These are phyloP conservation scores for Lates calcarifer DNA, from an alignment of 2,113 vertebrate species.

Conservation along the genomic window DNA sequence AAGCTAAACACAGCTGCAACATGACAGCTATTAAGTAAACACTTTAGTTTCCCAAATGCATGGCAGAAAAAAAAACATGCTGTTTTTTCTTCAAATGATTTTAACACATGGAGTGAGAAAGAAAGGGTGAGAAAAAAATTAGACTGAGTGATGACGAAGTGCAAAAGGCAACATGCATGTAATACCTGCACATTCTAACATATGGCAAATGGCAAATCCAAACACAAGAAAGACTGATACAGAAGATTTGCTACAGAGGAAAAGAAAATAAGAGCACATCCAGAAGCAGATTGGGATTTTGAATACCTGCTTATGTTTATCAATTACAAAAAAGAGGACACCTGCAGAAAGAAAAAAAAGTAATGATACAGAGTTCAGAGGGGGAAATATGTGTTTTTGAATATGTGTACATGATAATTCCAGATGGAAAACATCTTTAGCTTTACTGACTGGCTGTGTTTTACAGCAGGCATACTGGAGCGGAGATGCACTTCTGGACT, in stretches of 20 bases:
- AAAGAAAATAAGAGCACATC: conserved; percentile 1
- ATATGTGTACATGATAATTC: neutral
- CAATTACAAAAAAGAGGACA: conserved; percentile 14
- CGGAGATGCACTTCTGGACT: neutral
- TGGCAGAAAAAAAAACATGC: neutral
- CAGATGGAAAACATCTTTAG: neutral
- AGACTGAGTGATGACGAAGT: neutral
- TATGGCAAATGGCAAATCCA: neutral
- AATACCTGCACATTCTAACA: neutral
- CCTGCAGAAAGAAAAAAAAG: conserved; percentile 52
- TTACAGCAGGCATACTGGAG: neutral
- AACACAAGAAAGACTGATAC: neutral
- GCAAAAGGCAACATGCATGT: neutral
- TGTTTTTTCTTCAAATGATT: neutral
- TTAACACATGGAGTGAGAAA: conserved; percentile 15
- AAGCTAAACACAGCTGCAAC: conserved; percentile 28
- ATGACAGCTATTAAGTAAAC: conserved; percentile 29
- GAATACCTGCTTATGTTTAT: conserved; percentile 68
- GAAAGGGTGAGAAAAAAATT: neutral
- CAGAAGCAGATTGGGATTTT: conserved; percentile 20
- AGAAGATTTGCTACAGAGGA: neutral
- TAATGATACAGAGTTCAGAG: neutral
- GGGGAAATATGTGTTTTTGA: neutral
- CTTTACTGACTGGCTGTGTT: neutral
- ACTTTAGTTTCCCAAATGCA: conserved; percentile 3